phyloP scores from a whole-genome alignment of 2,888 invertebrate genomes.

The Azorinus chamasolen region DNA sequence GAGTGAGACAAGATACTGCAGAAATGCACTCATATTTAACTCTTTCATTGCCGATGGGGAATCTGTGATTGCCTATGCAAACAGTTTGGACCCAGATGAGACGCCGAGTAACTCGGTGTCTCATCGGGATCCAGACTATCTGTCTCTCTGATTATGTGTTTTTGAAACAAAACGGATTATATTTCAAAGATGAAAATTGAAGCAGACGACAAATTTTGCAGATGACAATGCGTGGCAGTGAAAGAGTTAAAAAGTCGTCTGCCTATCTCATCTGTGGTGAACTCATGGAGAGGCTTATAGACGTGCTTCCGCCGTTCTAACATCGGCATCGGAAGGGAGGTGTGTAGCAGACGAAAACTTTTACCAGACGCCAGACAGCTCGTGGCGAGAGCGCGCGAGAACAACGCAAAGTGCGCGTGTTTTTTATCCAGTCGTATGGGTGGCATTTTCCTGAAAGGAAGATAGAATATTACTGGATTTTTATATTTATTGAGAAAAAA shows the following conservation, averaged over 20 bases:
- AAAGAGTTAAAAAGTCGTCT: conserved; percentile 51
- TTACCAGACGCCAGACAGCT: conserved; percentile 37
- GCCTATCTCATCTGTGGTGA: conserved; percentile 45
- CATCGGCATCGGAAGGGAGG: conserved; percentile 14
- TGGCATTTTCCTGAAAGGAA: conserved; percentile 30
- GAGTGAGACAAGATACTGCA: no score
- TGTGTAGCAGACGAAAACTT: conserved; percentile 32
- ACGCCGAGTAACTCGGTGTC: no score
- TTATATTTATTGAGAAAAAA: no score
- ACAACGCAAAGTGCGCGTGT: conserved; percentile 44
- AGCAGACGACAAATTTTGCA: no score
- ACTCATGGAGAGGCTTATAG: conserved; percentile 8
- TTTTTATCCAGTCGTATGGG: conserved; percentile 34
- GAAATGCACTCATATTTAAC: conserved; percentile 38
- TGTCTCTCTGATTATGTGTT: no score
- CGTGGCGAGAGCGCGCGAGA: conserved; percentile 49
- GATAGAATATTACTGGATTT: neutral
- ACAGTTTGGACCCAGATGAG: no score
- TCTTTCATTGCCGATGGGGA: no score
- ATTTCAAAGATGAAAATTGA: no score
- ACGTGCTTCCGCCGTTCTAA: neutral
- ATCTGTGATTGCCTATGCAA: no score
- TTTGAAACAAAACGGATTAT: no score
- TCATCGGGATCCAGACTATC: no score
- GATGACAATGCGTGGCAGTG: no score